These are phyloP conservation scores for Ectropis grisescens DNA, from an alignment of 1,140 invertebrate species.

Conservation along the genomic window DNA sequence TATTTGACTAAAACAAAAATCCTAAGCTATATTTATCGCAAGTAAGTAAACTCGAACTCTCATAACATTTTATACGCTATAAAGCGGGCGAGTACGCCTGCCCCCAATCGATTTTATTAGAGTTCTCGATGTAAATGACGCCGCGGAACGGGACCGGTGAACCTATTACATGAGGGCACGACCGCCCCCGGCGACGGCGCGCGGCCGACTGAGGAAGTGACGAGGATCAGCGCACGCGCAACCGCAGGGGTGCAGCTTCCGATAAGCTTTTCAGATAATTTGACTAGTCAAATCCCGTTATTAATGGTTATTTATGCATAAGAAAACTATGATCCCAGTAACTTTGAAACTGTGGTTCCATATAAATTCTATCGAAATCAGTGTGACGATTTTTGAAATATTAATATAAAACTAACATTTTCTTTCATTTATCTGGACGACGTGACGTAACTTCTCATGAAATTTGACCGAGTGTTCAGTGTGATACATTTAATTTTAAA, in stretches of 20 bases:
- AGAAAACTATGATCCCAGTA: not conserved
- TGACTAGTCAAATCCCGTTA: not conserved
- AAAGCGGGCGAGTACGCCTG: too few species aligned
- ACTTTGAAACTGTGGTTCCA: not conserved
- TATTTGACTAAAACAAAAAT: too few species aligned
- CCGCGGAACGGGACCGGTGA: slow-evolving; percentile 25
- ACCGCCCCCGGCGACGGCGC: slow-evolving; percentile 32
- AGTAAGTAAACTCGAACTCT: too few species aligned
- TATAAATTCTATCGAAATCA: too few species aligned
- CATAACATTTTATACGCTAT: too few species aligned
- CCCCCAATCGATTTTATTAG: slow-evolving; percentile 22
- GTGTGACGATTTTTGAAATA: too few species aligned
- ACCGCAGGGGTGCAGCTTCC: slow-evolving; percentile 22
- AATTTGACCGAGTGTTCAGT: too few species aligned
- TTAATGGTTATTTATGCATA: not conserved
- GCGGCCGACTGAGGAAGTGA: slow-evolving; percentile 43
- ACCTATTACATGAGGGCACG: slow-evolving; percentile 44
- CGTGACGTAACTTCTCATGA: too few species aligned
- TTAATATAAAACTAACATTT: too few species aligned
- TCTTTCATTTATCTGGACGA: too few species aligned
- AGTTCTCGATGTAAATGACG: slow-evolving; percentile 24
- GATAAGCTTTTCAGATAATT: slow-evolving; percentile 2
- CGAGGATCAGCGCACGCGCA: slow-evolving; percentile 16
- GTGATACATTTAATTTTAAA: too few species aligned
- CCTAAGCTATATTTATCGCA: too few species aligned